Evolutionary conservation across 37 sponge, comb jelly and placozoan genomes (phyloP), one percentile per base, ranked within the genome.

Genomic region (Petrosia ficiformis): DNA sequence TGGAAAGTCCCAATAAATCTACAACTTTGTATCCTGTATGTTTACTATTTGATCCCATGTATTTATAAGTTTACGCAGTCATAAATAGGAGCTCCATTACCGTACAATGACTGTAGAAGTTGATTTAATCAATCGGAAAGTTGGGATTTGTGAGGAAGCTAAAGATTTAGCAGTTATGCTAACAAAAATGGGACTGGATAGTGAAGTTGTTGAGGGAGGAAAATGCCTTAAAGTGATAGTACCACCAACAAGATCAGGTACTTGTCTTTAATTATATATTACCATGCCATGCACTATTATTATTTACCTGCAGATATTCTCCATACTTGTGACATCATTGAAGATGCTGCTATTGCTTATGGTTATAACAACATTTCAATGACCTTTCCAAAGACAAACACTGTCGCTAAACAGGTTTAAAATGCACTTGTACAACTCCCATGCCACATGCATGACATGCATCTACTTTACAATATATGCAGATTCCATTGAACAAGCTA

Each of bases 281-380:
- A 36, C 5, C 33, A 28, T 69, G 36, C 22, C 22, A 36, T 6
- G n/a, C n/a, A n/a, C n/a, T n/a, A n/a, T n/a, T n/a, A n/a, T 19
- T 6, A 19, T 42, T 4, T 42, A n/a, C n/a, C 21, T 19, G 25
- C 77, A 75, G 93, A 92, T 61, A 58, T 92, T 0, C 75, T 92
- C 19, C 93, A 92, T 65, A 57, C 78, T 29, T 92, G 93, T 80
- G 93, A 92, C 61, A 71, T 92, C 1, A 75, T 89, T 25, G 93
- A 92, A 64, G 93, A 92, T 84, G 77, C 73, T 30, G 93, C 93
- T 30, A 92, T 92, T 26, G 93, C 93, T 4, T 92, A 92, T 38
- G 89, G 93, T n/a, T 92, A 73, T 59, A 92, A 92, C 77, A 88
- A 81, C 65, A 86, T 92, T 22, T 39, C 25, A 22, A 76, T 66